Evolutionary conservation across 2,888 invertebrate species (phyloP), one percentile per base, ranked within the genome.

Genomic region (Nipponacmea schrenckii): DNA sequence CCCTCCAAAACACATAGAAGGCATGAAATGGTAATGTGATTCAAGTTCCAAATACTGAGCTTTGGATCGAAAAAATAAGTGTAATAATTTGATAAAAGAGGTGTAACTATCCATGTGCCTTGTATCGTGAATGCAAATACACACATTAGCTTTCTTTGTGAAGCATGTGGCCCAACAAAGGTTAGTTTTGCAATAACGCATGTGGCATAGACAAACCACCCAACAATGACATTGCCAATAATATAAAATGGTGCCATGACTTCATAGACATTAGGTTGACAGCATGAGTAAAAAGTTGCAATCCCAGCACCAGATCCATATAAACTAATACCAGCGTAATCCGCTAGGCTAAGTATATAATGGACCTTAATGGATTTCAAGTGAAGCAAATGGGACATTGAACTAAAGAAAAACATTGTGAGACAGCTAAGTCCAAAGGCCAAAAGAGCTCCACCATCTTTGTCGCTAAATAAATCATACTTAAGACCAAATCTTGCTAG

Each of bases 251-350:
- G 15, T 44, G 64, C 64, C 12, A 65, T 26, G 12, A 70, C 5
- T 1, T 20, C 17, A 44, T 74, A 78, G 63, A 76, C 73, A 12
- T 65, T 62, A 15, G 64, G 27, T 17, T 73, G 69, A 27, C 75
- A 77, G 4, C 76, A 71, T 20, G 71, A 70, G 65, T 78, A 74
- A 64, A 79, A 80, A n/a, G 75, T 56, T 26, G 79, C 44, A 14
- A 78, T 66, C 44, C 75, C 74, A 5, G 70, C 73, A 10, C 80
- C 81, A 10, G 78, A 65, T 7, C 73, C 74, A 56, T 80, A 77
- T 12, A 78, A 68, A 8, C 79, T 80, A 12, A 82, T 79, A 2
- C 80, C 83, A 14, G 76, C 74, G 69, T 81, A 83, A 66, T 83
- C 83, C 24, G 76, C n/a, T 66, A 77, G 78, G 69, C 75, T 81